A percentile compares a stretch with the other conserved stretches of the same genome.
These are phyloP conservation scores for Lutraria lutraria DNA, from an alignment of 2,888 invertebrate genomes.

Conservation along the genomic window DNA sequence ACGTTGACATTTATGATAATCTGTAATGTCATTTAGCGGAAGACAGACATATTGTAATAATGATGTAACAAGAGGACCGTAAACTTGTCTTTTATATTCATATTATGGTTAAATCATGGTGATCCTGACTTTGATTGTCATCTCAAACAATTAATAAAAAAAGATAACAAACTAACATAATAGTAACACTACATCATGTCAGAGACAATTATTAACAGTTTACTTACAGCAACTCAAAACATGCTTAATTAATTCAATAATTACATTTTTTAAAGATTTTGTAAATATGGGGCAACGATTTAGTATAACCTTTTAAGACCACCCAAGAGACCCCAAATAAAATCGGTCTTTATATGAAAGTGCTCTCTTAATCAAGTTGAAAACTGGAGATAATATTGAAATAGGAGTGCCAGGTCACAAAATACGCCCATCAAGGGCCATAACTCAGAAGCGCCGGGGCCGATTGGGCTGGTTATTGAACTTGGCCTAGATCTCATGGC, in stretches of 20 bases:
- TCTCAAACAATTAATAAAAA: not conserved
- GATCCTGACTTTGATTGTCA: not conserved
- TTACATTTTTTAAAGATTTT: too few species aligned
- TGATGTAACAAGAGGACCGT: not conserved
- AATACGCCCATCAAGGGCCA: too few species aligned
- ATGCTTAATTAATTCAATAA: not conserved
- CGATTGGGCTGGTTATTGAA: too few species aligned
- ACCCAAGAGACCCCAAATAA: too few species aligned
- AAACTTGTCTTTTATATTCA: not conserved
- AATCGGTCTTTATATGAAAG: too few species aligned
- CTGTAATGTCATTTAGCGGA: not conserved
- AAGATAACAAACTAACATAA: not conserved
- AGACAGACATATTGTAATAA: constrained; percentile 1
- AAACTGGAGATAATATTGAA: too few species aligned
- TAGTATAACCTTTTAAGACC: too few species aligned
- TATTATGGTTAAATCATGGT: constrained; percentile 9
- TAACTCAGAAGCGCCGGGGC: too few species aligned
- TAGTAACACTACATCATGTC: not conserved
- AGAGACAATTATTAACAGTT: not conserved
- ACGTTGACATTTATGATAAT: not conserved
- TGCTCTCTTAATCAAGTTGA: too few species aligned
- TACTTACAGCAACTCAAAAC: not conserved
- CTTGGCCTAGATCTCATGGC: too few species aligned
- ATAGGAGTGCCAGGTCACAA: too few species aligned
- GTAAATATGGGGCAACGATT: too few species aligned